phyloP scores from a whole-genome alignment of 2,113 vertebrate species.

The Macquaria australasica region DNA sequence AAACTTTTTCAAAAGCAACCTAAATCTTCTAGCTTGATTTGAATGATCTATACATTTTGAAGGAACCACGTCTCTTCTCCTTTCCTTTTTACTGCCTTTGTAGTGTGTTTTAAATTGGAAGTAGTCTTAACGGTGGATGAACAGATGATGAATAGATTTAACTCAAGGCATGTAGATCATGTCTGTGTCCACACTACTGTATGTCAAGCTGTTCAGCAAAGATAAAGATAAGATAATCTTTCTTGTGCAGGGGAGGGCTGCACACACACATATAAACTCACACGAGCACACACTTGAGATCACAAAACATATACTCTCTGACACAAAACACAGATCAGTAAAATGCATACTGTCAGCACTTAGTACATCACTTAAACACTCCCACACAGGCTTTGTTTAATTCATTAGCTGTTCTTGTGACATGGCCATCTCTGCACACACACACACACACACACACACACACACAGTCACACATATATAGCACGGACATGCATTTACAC shows the following conservation, averaged over 20 bases:
- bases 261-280: background rate
- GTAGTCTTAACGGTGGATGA: background rate
- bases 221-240: constrained; percentile 28
- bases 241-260: background rate
- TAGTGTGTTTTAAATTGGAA: constrained; percentile 3
- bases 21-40: background rate
- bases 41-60: background rate
- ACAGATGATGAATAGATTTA: constrained; percentile 18
- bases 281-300: constrained; percentile 1
- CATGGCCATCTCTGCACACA: constrained; percentile 20
- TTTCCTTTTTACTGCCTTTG: constrained; percentile 10
- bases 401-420: constrained; percentile 45
- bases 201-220: constrained; percentile 35
- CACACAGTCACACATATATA: background rate
- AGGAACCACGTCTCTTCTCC: background rate
- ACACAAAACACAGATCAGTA: constrained; percentile 26
- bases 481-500: constrained; percentile 18
- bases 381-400: constrained; percentile 46
- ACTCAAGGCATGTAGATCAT: constrained; percentile 22
- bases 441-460: background rate
- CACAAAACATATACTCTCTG: background rate
- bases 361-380: constrained; percentile 51
- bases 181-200: constrained; percentile 4
- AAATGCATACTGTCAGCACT: constrained; percentile 36
- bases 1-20: background rate